Evolutionary conservation across 2,113 vertebrate species (phyloP).

Genomic region (Mola mola): DNA sequence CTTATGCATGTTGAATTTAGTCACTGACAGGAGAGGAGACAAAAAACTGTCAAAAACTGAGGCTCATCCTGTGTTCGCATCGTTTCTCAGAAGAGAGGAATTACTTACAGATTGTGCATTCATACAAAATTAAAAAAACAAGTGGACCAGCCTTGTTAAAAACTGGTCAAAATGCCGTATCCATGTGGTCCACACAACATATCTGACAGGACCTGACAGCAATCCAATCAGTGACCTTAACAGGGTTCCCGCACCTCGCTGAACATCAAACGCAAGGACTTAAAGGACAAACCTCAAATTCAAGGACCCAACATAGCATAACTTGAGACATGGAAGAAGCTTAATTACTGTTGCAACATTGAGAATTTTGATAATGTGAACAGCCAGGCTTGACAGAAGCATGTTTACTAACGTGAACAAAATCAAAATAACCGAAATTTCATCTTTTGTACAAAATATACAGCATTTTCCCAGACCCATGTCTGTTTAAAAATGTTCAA

Average conservation of each 20-base stretch:
- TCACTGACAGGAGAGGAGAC: slow-evolving; percentile 39
- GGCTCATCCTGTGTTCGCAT: slow-evolving; percentile 44
- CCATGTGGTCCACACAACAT: no score
- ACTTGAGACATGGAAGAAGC: not conserved
- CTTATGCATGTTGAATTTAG: slow-evolving; percentile 69
- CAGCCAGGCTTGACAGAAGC: not conserved
- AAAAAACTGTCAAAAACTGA: slow-evolving; percentile 58
- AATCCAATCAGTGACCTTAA: no score
- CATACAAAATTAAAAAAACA: slow-evolving; percentile 22
- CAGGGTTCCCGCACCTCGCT: not conserved
- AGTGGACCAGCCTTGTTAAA: not conserved
- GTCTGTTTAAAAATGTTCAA: not conserved
- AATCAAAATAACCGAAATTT: not conserved
- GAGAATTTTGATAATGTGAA: not conserved
- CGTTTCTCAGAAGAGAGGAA: slow-evolving; percentile 17
- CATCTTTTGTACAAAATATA: not conserved
- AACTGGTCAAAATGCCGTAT: not conserved
- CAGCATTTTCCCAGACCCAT: not conserved
- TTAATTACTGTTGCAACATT: not conserved
- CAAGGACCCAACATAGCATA: not conserved
- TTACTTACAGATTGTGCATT: slow-evolving; percentile 11
- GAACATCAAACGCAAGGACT: not conserved
- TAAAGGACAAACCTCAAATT: not conserved
- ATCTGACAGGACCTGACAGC: no score
- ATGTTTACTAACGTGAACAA: not conserved